Percentiles rank a stretch among this genome's conserved stretches.
Evolutionary conservation across 2,888 invertebrate species (phyloP).

Genomic region (Laspeyria flexula): DNA sequence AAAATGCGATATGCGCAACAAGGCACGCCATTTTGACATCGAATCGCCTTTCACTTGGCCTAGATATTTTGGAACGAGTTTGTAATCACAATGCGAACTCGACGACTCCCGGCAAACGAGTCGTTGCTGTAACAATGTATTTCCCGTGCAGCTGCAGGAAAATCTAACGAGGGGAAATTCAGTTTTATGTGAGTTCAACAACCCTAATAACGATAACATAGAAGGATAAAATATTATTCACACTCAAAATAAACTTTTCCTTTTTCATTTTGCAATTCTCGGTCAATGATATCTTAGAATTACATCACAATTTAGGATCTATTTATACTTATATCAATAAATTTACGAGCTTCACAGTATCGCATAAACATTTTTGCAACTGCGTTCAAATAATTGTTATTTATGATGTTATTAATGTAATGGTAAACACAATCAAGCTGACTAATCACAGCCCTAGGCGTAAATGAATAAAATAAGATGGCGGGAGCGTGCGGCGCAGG

Average conservation of each 20-base stretch:
- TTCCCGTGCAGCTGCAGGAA: constrained; percentile 60
- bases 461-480: constrained; percentile 74
- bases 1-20: constrained; percentile 58
- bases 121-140: constrained; percentile 58
- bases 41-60: constrained; percentile 84
- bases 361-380: too few relatives aligned
- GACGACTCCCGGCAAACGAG: constrained; percentile 45
- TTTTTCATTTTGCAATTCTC: background rate
- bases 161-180: constrained; percentile 31
- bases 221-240: background rate
- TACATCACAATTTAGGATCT: too few relatives aligned
- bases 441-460: constrained; percentile 63
- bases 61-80: constrained; percentile 84
- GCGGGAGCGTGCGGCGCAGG: constrained; percentile 59
- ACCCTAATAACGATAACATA: constrained; percentile 12
- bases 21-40: constrained; percentile 68
- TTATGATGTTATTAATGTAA: background rate
- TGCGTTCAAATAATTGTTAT: background rate
- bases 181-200: constrained; percentile 15
- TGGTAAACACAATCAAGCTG: constrained; percentile 27
- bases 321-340: too few relatives aligned
- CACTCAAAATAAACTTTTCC: background rate
- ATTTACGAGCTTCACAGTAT: too few relatives aligned
- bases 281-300: too few relatives aligned
- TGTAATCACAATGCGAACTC: constrained; percentile 73